Percentiles rank a stretch among this genome's conserved stretches.
These are phyloP conservation scores for Montipora capitata DNA, from an alignment of 92 coral and sea anemone genomes.

Conservation along the genomic window DNA sequence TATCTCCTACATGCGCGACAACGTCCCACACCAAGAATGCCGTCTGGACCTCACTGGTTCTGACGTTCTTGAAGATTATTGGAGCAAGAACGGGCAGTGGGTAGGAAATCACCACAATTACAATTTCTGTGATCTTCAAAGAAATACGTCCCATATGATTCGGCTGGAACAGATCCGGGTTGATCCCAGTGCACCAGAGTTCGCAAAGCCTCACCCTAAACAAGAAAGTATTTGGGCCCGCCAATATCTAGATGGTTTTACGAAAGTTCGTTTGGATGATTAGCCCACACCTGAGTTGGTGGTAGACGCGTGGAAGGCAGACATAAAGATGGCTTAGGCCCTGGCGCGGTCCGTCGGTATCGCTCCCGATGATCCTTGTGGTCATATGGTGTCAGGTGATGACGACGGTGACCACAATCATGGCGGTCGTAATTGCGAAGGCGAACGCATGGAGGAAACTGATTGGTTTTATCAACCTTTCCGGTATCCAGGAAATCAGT, in stretches of 20 bases:
- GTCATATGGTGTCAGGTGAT: no score
- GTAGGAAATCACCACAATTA: slow-evolving; percentile 67
- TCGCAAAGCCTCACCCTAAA: slow-evolving; percentile 50
- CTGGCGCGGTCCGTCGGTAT: no score
- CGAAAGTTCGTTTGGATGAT: slow-evolving; percentile 9
- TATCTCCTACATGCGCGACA: slow-evolving; percentile 68
- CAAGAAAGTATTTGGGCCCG: slow-evolving; percentile 62
- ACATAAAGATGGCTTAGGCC: no score
- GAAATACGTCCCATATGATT: slow-evolving; percentile 65
- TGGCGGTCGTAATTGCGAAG: no score
- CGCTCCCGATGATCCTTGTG: no score
- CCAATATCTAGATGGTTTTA: slow-evolving; percentile 25
- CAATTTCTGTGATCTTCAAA: slow-evolving; percentile 54
- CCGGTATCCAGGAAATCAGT: no score
- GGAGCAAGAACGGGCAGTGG: slow-evolving; percentile 74
- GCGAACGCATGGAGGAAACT: no score
- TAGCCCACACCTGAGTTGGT: slow-evolving; percentile 2
- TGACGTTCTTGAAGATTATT: slow-evolving; percentile 59
- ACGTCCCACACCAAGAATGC: slow-evolving; percentile 56
- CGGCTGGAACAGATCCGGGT: slow-evolving; percentile 60
- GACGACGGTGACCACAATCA: no score
- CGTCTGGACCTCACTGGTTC: slow-evolving; percentile 58
- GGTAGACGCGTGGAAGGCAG: no score
- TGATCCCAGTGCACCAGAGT: slow-evolving; percentile 66
- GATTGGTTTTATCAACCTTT: no score